A percentile compares a stretch with the other conserved stretches of the same genome.
Conservation (phyloP, 2,888 invertebrate species). For the Lasius platythorax region DNA sequence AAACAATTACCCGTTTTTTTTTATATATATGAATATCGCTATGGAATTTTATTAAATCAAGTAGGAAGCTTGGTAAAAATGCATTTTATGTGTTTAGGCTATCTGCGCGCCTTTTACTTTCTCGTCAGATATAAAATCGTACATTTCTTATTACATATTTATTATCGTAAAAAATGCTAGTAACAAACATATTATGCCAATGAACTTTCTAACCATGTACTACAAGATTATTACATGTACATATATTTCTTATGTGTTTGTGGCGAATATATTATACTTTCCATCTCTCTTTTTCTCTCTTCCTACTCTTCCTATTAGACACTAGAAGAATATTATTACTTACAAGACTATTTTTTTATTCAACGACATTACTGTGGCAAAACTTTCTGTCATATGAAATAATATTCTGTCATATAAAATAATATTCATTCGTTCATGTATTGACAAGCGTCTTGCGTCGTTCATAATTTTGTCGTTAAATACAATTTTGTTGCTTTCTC, state of each 20-base stretch:
- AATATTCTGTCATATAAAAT: background rate
- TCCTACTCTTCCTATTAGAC: background rate
- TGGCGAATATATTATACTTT: background rate
- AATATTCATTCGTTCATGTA: constrained; percentile 3
- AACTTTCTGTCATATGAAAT: background rate
- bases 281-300: background rate
- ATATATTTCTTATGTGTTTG: background rate
- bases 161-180: background rate
- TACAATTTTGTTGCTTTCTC: background rate
- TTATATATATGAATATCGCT: background rate
- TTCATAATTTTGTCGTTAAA: background rate
- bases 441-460: background rate
- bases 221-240: background rate
- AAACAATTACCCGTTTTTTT: background rate
- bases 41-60: background rate
- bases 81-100: background rate
- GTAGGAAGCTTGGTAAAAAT: background rate
- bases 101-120: background rate
- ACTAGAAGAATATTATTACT: background rate
- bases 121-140: background rate
- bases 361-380: background rate
- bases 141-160: background rate
- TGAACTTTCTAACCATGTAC: background rate
- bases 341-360: background rate
- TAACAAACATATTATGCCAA: background rate